Evolutionary conservation across 2,888 invertebrate genomes (phyloP).

Genomic region (Plemyria rubiginata): DNA sequence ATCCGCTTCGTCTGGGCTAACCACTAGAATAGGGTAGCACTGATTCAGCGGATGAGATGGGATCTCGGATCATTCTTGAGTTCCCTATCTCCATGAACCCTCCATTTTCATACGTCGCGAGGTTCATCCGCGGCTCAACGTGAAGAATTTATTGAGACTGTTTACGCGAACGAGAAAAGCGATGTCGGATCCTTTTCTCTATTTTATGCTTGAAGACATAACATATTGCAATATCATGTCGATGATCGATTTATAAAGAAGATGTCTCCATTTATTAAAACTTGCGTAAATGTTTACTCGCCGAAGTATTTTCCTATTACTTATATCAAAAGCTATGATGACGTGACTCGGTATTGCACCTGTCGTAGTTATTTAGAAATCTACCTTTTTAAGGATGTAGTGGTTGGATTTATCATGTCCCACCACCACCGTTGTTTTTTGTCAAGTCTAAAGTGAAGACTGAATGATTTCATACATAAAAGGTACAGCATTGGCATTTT

Average conservation of each 20-base stretch:
- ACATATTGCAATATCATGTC: constrained; percentile 33
- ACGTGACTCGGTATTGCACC: too few species aligned
- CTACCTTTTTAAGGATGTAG: too few species aligned
- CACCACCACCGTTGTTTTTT: too few species aligned
- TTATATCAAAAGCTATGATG: not conserved
- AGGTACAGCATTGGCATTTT: too few species aligned
- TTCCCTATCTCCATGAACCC: constrained; percentile 46
- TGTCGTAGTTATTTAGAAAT: too few species aligned
- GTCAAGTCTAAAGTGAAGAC: too few species aligned
- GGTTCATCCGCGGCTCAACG: constrained; percentile 71
- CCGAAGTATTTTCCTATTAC: not conserved
- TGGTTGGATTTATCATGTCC: too few species aligned
- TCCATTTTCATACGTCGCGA: constrained; percentile 73
- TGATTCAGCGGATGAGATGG: constrained; percentile 40
- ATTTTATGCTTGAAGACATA: constrained; percentile 29
- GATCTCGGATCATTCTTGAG: constrained; percentile 56
- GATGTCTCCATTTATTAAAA: not conserved
- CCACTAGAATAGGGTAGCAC: constrained; percentile 37
- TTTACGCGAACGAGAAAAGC: constrained; percentile 58
- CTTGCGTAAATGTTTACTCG: not conserved
- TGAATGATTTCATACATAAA: too few species aligned
- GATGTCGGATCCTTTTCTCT: constrained; percentile 39
- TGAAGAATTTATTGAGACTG: constrained; percentile 76
- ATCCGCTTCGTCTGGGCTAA: not conserved
- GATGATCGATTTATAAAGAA: not conserved